These are phyloP conservation scores for Drosophila kikkawai DNA, from an alignment of 1,140 invertebrate genomes.

Conservation along the genomic window DNA sequence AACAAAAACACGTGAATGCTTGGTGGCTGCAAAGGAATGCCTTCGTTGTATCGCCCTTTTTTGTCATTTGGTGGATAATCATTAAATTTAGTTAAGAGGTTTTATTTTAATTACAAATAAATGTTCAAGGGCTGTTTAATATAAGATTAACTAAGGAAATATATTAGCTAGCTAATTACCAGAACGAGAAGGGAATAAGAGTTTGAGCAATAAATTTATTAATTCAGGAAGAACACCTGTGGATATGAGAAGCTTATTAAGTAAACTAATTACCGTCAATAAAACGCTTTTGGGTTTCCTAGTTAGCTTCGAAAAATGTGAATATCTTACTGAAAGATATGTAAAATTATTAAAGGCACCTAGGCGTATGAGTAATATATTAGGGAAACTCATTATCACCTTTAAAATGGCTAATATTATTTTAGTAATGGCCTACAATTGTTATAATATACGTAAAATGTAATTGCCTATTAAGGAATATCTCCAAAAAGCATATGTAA, in stretches of 20 bases:
- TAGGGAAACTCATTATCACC: not conserved
- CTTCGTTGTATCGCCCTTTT: slow-evolving; percentile 78
- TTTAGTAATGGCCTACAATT: not conserved
- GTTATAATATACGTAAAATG: not conserved
- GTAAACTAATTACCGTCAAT: not conserved
- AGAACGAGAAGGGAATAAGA: not conserved
- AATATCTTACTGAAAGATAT: not conserved
- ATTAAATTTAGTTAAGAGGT: too few relatives aligned
- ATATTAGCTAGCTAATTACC: not conserved
- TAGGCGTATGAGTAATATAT: slow-evolving; percentile 3
- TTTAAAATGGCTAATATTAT: not conserved
- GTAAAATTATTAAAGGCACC: not conserved
- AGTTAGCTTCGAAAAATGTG: not conserved
- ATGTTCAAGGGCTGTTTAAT: not conserved
- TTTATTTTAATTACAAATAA: not conserved
- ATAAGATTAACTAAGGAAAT: not conserved
- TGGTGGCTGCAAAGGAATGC: slow-evolving; percentile 77
- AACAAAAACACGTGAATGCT: slow-evolving; percentile 62
- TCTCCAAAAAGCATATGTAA: not conserved
- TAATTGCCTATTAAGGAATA: not conserved
- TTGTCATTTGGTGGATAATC: slow-evolving; percentile 1
- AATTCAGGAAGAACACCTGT: not conserved
- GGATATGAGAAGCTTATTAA: slow-evolving; percentile 1
- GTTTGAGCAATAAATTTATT: not conserved
- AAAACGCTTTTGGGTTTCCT: not conserved